phyloP scores from a whole-genome alignment of 2,797 vertebrate genomes.

The Nyctalus aviator region DNA sequence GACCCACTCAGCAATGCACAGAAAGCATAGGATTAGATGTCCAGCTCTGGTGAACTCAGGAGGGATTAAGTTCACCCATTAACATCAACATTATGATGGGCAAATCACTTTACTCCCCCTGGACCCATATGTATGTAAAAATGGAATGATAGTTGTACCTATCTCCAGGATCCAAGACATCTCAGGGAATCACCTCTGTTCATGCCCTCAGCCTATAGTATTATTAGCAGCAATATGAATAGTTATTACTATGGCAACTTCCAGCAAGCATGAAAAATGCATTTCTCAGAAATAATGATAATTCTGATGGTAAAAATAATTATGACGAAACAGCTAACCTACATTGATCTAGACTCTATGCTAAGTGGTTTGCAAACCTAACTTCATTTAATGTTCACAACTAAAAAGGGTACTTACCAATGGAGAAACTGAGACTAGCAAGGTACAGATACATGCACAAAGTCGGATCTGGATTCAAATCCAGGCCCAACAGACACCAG shows the following conservation, averaged over 20 bases:
- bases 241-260: not conserved
- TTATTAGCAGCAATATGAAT: conserved; percentile 1
- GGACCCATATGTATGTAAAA: not conserved
- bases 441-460: not conserved
- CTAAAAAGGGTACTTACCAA: not conserved
- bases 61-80: not conserved
- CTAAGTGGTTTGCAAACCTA: not conserved
- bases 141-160: not conserved
- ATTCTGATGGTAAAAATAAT: not conserved
- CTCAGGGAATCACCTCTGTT: not conserved
- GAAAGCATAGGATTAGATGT: not conserved
- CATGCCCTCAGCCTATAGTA: not conserved
- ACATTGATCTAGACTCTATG: not conserved
- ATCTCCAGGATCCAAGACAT: not conserved
- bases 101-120: not conserved
- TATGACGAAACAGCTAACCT: not conserved
- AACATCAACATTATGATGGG: not conserved
- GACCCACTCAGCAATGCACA: not conserved
- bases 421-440: not conserved
- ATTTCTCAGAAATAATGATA: conserved; percentile 32
- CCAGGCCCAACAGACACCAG: not conserved
- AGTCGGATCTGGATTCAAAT: not conserved
- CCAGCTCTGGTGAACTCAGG: not conserved
- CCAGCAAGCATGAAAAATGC: not conserved
- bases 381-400: not conserved